phyloP scores from a whole-genome alignment of 2,888 invertebrate genomes.

The Limnephilus lunatus region DNA sequence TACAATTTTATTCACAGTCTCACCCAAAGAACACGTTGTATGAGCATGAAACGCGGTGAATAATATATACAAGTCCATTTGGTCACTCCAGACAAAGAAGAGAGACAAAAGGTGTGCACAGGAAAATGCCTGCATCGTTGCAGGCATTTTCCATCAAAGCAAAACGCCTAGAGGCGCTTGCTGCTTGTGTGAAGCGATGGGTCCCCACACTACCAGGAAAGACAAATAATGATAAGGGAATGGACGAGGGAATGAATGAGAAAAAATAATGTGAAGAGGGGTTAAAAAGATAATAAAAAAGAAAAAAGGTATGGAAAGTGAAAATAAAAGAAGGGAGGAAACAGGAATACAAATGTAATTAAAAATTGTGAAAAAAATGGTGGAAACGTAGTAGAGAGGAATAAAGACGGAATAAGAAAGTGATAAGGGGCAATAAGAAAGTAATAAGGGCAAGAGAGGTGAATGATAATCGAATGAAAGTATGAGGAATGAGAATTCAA shows the following conservation, averaged over 20 bases:
- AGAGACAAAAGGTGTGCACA: background rate
- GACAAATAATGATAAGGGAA: background rate
- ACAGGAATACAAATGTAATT: no score
- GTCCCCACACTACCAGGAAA: background rate
- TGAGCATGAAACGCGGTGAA: background rate
- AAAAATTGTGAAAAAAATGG: no score
- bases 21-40: no score
- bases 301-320: background rate
- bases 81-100: background rate
- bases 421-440: no score
- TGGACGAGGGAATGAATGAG: background rate
- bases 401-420: no score
- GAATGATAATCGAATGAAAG: no score
- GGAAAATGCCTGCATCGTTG: background rate
- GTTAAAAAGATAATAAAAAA: background rate
- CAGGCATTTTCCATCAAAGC: background rate
- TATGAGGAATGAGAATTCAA: background rate
- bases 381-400: no score
- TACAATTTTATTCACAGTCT: no score
- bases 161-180: background rate
- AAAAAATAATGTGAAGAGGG: background rate
- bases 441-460: no score
- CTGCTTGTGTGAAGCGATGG: background rate
- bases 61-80: background rate
- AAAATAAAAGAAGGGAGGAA: background rate